Conservation (phyloP, 2,797 vertebrate species). For the Enteromius viviparus region DNA sequence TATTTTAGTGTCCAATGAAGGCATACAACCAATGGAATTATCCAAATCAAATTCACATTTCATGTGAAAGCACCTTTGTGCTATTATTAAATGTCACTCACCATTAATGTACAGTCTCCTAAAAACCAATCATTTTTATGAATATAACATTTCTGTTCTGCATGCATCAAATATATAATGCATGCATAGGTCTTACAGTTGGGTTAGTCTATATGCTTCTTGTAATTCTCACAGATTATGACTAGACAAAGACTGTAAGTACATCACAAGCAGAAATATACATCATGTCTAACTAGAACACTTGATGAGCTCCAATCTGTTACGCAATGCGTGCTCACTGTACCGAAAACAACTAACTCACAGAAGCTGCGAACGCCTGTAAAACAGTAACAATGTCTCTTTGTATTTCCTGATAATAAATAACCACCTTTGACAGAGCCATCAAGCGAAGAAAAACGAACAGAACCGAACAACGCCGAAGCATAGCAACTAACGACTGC, state of each 20-base stretch:
- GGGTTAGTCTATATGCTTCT: not conserved
- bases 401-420: not conserved
- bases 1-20: not conserved
- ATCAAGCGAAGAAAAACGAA: conserved; percentile 64
- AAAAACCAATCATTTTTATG: not conserved
- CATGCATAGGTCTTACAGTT: not conserved
- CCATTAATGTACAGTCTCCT: no score
- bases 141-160: not conserved
- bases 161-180: not conserved
- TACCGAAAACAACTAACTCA: not conserved
- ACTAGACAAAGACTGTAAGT: not conserved
- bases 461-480: conserved; percentile 58
- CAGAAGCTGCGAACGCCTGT: not conserved
- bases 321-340: not conserved
- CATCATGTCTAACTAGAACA: not conserved
- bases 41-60: not conserved
- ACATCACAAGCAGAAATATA: not conserved
- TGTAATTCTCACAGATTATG: not conserved
- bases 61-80: not conserved
- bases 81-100: not conserved
- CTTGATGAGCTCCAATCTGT: not conserved
- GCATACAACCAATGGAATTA: no score
- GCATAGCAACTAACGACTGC: conserved; percentile 61
- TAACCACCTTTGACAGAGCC: not conserved
- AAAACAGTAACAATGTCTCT: not conserved